A percentile compares a stretch with the other conserved stretches of the same genome.
Conservation (phyloP, 2,888 invertebrate genomes). For the Macropis europaea region DNA sequence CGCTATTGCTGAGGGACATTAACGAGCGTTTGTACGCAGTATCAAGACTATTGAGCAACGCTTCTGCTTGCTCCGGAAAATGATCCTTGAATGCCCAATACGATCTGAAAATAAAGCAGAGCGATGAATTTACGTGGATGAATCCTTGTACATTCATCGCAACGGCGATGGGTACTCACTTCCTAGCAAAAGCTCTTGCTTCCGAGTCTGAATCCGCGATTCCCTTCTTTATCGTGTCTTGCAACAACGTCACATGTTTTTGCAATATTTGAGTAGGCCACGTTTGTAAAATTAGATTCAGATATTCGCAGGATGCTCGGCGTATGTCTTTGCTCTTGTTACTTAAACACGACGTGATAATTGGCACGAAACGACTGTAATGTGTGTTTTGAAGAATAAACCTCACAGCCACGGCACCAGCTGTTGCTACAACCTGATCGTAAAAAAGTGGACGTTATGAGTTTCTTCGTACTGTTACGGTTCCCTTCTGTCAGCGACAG, state of each 20-base stretch:
- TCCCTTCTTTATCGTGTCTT: conserved; percentile 92
- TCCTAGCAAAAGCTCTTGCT: conserved; percentile 90
- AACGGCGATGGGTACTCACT: conserved; percentile 81
- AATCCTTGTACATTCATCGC: background rate
- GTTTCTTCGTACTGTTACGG: background rate
- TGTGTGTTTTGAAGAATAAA: conserved; percentile 94
- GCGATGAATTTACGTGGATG: no score
- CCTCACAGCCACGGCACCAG: conserved; percentile 91
- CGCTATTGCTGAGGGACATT: conserved; percentile 82
- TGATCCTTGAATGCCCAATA: conserved; percentile 94
- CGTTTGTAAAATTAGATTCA: conserved; percentile 90
- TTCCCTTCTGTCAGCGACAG: background rate
- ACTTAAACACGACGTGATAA: conserved; percentile 87
- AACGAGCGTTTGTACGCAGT: conserved; percentile 86
- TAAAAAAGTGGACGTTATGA: conserved; percentile 7
- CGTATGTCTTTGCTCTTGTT: conserved; percentile 97
- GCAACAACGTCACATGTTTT: conserved; percentile 87
- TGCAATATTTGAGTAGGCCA: conserved; percentile 94
- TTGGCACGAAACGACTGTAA: conserved; percentile 89
- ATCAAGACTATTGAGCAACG: conserved; percentile 91
- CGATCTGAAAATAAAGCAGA: conserved; percentile 87
- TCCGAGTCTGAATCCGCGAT: conserved; percentile 96
- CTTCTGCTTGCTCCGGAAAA: conserved; percentile 94
- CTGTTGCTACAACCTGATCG: conserved; percentile 91
- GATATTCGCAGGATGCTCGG: conserved; percentile 88